Base-by-base conservation (phyloP, 2,888 invertebrate genomes). In the Uloborus plumipes region DNA sequence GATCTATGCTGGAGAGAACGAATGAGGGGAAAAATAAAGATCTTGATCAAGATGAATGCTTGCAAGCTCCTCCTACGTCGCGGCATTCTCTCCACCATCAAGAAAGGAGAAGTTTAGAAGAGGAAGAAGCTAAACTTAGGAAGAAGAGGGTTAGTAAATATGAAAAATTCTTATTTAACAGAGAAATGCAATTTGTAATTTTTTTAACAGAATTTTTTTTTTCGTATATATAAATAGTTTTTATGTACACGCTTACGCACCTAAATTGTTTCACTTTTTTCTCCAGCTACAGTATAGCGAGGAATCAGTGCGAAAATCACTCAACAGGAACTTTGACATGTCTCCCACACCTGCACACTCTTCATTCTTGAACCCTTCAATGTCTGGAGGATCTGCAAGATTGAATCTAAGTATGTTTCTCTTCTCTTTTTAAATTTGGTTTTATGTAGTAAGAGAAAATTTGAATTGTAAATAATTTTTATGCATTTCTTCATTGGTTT, bases 271-370 rank as follows among this genome's bases (percentile, higher is more conserved):
- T 7, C 7, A 39, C 39, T 39, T 11, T 49, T 20, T n/a, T n/a
- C n/a, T 26, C 15, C 18, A 83, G 83, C 61, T 83, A 62, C 77
- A 77, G 49, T 77, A 77, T 39, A 83, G 83, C 69, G 83, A 83
- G 58, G 83, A 83, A 77, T 70, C 83, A 22, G 83, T 66, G 1
- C 58, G 83, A 50, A 83, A 83, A 67, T 59, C 72, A 13, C 51
- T 81, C 50, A 83, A 64, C 47, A 65, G 83, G 69, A 67, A 70
- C 39, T 83, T 77, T 73, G 83, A 83, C n/a, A 67, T 72, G 62
- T 18, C 67, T 4, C 73, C 84, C 47, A 59, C 73, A 59, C 78
- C 84, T 51, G 84, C 84, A 39, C 84, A 78, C 70, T 84, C 78
- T 70, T 78, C 78, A 59, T 84, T 78, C 49, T 50, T 83, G 55